These are phyloP conservation scores for Pteronura brasiliensis DNA, from an alignment of 2,113 vertebrate species.

Conservation along the genomic window DNA sequence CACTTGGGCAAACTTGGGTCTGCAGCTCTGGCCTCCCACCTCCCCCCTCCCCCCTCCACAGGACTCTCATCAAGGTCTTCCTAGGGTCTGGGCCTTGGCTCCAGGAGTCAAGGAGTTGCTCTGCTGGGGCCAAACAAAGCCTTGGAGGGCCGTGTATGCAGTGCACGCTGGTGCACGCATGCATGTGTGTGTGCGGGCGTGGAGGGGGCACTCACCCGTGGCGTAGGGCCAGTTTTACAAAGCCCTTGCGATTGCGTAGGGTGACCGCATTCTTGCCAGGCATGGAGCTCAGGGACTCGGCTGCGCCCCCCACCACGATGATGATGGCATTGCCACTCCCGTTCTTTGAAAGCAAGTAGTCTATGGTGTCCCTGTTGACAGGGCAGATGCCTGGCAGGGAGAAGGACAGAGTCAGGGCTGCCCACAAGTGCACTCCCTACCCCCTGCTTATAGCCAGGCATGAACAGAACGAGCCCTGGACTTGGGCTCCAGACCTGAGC, in stretches of 20 bases:
- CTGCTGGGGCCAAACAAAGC: background rate
- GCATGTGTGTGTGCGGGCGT: fast-evolving
- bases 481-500: background rate
- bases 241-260: slow-evolving; percentile 93
- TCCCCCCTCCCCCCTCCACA: background rate
- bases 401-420: background rate
- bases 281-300: slow-evolving; percentile 92
- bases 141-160: fast-evolving
- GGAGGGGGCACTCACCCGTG: slow-evolving; percentile 87
- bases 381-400: slow-evolving; percentile 92
- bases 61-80: background rate
- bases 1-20: background rate
- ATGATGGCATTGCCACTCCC: slow-evolving; percentile 95
- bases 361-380: slow-evolving; percentile 94
- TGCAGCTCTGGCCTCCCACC: background rate
- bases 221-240: slow-evolving; percentile 91
- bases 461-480: background rate
- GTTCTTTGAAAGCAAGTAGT: slow-evolving; percentile 93
- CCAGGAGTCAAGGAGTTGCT: background rate
- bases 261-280: slow-evolving; percentile 92
- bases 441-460: background rate
- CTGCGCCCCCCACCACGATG: slow-evolving; percentile 95
- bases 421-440: background rate
- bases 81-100: background rate
- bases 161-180: fast-evolving